phyloP scores from a whole-genome alignment of 2,113 vertebrate genomes.

The Taxidea taxus region DNA sequence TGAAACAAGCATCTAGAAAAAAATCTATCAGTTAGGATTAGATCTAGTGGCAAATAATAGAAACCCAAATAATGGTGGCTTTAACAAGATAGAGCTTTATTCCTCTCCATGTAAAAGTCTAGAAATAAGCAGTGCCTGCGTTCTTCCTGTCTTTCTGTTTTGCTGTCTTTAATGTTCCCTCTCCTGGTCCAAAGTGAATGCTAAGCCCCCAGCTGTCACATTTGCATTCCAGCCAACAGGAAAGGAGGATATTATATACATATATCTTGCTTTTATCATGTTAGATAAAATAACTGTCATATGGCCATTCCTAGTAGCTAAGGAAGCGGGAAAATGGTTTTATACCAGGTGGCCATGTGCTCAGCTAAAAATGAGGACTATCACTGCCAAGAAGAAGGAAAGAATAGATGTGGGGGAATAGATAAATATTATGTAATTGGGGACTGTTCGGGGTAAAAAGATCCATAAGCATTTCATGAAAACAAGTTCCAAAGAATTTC shows the following conservation, averaged over 20 bases:
- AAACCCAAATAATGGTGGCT: background rate
- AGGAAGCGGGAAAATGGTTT: slow-evolving; percentile 31
- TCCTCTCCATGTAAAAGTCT: slow-evolving; percentile 15
- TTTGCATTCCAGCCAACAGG: background rate
- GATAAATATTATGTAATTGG: background rate
- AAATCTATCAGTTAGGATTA: background rate
- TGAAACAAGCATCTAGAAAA: background rate
- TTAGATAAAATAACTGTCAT: background rate
- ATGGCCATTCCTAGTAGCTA: background rate
- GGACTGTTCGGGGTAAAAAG: background rate
- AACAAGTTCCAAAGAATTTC: background rate
- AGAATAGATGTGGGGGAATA: background rate
- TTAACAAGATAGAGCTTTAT: background rate
- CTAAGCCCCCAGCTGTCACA: background rate
- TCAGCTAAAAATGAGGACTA: background rate
- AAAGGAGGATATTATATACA: background rate
- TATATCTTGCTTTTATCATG: background rate
- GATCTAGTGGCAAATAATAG: background rate
- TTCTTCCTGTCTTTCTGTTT: background rate
- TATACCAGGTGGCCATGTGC: background rate
- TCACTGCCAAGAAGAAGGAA: background rate
- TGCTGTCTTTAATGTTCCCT: background rate
- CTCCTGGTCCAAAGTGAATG: background rate
- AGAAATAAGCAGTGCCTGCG: background rate
- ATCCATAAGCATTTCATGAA: background rate